Conservation (phyloP, 2,113 vertebrate species). For the Nipponia nippon region DNA sequence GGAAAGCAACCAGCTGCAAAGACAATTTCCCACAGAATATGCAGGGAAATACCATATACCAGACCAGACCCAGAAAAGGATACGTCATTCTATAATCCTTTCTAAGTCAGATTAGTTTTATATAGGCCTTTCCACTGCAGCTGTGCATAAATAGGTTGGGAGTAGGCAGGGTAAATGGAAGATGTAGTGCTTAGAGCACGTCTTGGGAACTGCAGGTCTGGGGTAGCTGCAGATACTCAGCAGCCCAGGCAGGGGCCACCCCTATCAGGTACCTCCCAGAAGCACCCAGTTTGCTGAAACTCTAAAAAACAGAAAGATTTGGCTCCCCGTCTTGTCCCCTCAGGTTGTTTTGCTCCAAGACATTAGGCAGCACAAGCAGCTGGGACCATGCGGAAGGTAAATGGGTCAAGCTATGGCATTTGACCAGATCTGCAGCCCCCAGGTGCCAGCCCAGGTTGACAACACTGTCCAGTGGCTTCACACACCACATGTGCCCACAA, state of each 20-base stretch:
- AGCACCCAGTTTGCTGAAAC: background rate
- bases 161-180: background rate
- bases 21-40: background rate
- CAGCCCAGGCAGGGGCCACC: background rate
- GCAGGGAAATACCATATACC: background rate
- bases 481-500: background rate
- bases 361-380: background rate
- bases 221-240: background rate
- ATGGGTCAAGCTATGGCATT: background rate
- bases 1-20: slow-evolving; percentile 11
- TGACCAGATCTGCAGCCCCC: background rate
- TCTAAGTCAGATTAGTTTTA: background rate
- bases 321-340: too few species aligned
- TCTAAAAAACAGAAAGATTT: background rate
- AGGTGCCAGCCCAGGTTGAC: background rate
- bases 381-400: background rate
- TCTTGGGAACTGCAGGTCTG: background rate
- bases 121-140: background rate
- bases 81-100: background rate
- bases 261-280: background rate
- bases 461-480: background rate
- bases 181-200: background rate
- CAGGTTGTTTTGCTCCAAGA: background rate
- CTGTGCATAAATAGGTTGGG: background rate
- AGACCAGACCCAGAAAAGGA: background rate